phyloP scores from a whole-genome alignment of 2,888 invertebrate species.

The Unio pictorum region DNA sequence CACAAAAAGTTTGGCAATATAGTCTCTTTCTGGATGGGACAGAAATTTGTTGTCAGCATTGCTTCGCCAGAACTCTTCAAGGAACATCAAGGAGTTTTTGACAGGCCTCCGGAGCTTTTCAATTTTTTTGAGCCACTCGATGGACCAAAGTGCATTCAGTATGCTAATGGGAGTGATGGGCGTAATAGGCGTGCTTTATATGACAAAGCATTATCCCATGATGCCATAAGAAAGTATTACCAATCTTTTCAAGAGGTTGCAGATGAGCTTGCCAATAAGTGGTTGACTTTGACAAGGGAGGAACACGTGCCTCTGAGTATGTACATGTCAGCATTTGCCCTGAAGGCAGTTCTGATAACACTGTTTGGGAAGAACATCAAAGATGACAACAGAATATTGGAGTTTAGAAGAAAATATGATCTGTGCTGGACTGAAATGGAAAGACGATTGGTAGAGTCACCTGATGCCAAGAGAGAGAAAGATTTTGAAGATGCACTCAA shows the following conservation, averaged over 20 bases:
- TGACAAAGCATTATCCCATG: constrained; percentile 54
- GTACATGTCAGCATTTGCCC: constrained; percentile 62
- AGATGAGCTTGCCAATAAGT: constrained; percentile 58
- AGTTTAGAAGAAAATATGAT: constrained; percentile 59
- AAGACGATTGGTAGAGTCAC: constrained; percentile 39
- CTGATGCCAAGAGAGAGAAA: constrained; percentile 47
- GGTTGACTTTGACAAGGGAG: constrained; percentile 53
- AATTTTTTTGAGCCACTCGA: constrained; percentile 59
- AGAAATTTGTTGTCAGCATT: constrained; percentile 67
- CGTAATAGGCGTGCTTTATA: constrained; percentile 54
- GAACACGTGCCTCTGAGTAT: constrained; percentile 66
- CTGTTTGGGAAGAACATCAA: constrained; percentile 60
- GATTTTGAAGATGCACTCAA: constrained; percentile 43
- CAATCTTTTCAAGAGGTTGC: constrained; percentile 57
- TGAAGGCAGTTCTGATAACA: constrained; percentile 54
- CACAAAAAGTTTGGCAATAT: constrained; percentile 69
- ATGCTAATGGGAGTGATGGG: constrained; percentile 63
- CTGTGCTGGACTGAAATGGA: constrained; percentile 61
- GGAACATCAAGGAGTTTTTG: constrained; percentile 66
- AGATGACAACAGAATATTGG: constrained; percentile 59
- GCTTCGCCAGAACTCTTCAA: constrained; percentile 69
- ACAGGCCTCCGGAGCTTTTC: constrained; percentile 65
- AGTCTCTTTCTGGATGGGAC: constrained; percentile 71
- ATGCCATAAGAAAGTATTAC: constrained; percentile 37
- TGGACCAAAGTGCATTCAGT: constrained; percentile 56